Evolutionary conservation across 2,113 vertebrate species (phyloP).

Genomic region (Gobio gobio): DNA sequence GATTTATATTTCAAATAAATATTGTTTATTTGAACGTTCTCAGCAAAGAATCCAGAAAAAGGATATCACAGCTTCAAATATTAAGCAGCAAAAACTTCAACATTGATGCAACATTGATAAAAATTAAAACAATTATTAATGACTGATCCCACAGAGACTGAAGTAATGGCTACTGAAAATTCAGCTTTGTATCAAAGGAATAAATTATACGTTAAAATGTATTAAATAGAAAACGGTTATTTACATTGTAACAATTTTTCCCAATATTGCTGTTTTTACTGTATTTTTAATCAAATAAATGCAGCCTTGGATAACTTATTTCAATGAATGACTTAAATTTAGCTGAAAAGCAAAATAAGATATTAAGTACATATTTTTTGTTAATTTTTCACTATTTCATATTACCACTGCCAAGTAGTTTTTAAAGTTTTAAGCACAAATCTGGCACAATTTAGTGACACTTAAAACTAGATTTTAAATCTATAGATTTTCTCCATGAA

Average conservation of each 20-base stretch:
- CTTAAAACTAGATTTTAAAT: not conserved
- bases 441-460: not conserved
- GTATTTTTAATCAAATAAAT: not conserved
- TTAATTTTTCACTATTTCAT: too few relatives aligned
- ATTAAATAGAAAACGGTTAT: too few relatives aligned
- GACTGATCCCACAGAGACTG: not conserved
- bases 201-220: too few relatives aligned
- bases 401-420: not conserved
- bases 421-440: not conserved
- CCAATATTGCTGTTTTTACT: too few relatives aligned
- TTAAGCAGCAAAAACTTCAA: too few relatives aligned
- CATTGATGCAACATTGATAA: too few relatives aligned
- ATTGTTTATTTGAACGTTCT: too few relatives aligned
- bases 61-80: too few relatives aligned
- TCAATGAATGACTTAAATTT: not conserved
- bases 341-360: not conserved
- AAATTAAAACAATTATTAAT: not conserved
- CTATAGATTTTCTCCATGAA: not conserved
- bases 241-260: too few relatives aligned
- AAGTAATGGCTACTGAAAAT: not conserved
- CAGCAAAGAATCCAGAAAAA: too few relatives aligned
- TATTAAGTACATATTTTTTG: too few relatives aligned
- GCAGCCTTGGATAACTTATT: not conserved
- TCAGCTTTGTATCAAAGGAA: not conserved
- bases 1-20: too few relatives aligned